Evolutionary conservation across 2,888 invertebrate species (phyloP).

Genomic region (Chloroclysta siterata): DNA sequence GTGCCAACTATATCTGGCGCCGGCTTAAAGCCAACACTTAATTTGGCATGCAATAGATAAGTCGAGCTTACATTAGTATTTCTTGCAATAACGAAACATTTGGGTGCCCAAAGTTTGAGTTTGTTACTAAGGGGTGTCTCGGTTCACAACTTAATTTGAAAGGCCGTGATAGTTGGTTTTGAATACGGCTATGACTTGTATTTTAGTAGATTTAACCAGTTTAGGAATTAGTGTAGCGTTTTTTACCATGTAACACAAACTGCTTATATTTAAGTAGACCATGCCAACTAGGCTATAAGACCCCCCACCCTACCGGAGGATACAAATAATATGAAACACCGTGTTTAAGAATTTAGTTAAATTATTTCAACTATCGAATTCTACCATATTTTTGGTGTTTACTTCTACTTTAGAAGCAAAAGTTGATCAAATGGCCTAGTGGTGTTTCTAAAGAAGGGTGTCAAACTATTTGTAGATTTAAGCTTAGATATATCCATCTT

Average conservation of each 20-base stretch:
- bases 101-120: not conserved
- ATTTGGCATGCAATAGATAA: not conserved
- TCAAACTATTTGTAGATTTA: not conserved
- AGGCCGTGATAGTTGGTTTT: not conserved
- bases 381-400: no score
- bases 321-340: no score
- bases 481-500: slow-evolving; percentile 5
- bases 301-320: no score
- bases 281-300: no score
- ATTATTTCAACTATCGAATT: no score
- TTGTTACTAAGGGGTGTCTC: not conserved
- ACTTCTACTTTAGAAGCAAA: no score
- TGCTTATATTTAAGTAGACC: not conserved
- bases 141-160: not conserved
- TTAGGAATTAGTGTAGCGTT: slow-evolving; percentile 1
- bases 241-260: slow-evolving; percentile 3
- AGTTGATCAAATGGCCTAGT: no score
- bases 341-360: no score
- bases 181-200: not conserved
- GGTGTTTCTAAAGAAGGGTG: no score
- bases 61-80: not conserved
- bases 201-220: not conserved
- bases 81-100: not conserved
- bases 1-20: no score
- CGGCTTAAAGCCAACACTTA: no score